phyloP scores from a whole-genome alignment of 2,113 vertebrate species.

The Meleagris gallopavo region DNA sequence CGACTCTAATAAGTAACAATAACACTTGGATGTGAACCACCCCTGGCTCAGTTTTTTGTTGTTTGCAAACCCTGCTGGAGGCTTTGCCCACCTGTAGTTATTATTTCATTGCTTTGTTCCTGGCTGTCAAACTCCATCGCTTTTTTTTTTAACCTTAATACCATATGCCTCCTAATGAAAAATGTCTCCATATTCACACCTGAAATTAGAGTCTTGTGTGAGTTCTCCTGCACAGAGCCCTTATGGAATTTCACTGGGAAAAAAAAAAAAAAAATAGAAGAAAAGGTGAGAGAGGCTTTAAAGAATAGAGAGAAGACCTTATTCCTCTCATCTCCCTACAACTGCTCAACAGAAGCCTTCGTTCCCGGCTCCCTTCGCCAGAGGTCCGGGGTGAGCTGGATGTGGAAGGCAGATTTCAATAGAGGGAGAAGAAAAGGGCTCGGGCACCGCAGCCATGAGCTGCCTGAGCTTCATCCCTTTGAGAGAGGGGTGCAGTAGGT shows the following conservation, averaged over 20 bases:
- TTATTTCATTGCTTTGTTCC: constrained; percentile 72
- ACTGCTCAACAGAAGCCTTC: neutral
- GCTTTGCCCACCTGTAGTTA: constrained; percentile 72
- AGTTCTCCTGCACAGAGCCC: constrained; percentile 28
- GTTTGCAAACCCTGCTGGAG: constrained; percentile 72
- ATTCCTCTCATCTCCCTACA: neutral
- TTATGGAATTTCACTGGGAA: neutral
- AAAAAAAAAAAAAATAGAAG: neutral
- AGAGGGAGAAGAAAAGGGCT: neutral
- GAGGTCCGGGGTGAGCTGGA: neutral
- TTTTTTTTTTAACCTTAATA: constrained; percentile 57
- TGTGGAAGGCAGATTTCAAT: neutral
- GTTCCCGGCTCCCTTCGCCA: neutral
- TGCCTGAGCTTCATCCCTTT: neutral
- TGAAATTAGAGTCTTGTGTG: constrained; percentile 61
- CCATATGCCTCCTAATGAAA: constrained; percentile 73
- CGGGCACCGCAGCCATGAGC: rapidly evolving
- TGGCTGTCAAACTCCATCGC: constrained; percentile 59
- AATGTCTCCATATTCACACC: constrained; percentile 65
- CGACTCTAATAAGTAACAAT: constrained; percentile 43
- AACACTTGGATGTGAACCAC: constrained; percentile 49
- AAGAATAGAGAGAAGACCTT: neutral
- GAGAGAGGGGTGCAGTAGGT: neutral
- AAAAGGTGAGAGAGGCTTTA: neutral
- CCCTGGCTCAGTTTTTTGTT: constrained; percentile 57